A percentile compares a stretch with the other conserved stretches of the same genome.
These are phyloP conservation scores for Tretioscincus oriximinensis DNA, from an alignment of 2,113 vertebrate genomes.

Conservation along the genomic window DNA sequence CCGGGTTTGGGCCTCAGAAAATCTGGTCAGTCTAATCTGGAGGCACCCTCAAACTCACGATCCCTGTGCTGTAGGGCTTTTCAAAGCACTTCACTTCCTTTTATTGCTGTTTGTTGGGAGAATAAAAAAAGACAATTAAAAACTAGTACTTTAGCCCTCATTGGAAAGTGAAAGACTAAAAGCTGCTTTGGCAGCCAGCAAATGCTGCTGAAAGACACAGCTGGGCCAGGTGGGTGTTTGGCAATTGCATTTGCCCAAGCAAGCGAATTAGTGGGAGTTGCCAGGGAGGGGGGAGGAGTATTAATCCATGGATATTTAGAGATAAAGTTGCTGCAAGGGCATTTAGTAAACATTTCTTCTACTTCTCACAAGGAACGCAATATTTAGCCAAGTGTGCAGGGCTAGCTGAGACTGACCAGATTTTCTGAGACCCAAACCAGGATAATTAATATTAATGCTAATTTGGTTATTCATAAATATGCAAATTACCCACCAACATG, in stretches of 20 bases:
- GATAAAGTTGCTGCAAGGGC: background rate
- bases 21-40: no score
- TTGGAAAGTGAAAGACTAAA: slow-evolving; percentile 48
- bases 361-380: background rate
- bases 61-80: slow-evolving; percentile 14
- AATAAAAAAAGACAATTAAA: slow-evolving; percentile 40
- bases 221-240: slow-evolving; percentile 43
- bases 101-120: slow-evolving; percentile 38
- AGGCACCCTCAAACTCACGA: background rate
- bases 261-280: background rate
- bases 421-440: no score
- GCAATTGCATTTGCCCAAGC: slow-evolving; percentile 27
- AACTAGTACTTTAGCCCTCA: slow-evolving; percentile 47
- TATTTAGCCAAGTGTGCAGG: background rate
- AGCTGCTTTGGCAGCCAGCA: slow-evolving; percentile 33
- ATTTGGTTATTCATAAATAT: no score
- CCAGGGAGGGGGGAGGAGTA: background rate
- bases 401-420: no score
- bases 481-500: no score
- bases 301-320: background rate
- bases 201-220: slow-evolving; percentile 43
- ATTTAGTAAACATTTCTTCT: background rate
- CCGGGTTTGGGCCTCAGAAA: no score
- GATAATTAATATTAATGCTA: no score
- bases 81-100: slow-evolving; percentile 35